Base-by-base conservation (phyloP, 1,140 invertebrate species). In the Physella acuta region DNA sequence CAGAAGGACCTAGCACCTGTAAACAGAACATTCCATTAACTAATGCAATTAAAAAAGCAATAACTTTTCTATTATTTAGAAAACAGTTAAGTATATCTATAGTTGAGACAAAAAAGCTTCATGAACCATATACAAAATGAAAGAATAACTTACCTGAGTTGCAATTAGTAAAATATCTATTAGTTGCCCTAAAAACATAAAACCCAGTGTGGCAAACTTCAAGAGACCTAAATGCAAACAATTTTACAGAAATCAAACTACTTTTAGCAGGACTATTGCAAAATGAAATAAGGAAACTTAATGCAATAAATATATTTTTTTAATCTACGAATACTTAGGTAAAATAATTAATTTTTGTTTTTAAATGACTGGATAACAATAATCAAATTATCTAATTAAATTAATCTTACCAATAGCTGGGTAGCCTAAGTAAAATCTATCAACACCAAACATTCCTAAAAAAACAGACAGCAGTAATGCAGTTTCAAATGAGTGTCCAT, bases 341-440 rank as follows among this genome's bases (percentile, higher is more conserved):
- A n/a, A n/a, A n/a, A n/a, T n/a, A n/a, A n/a, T n/a, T n/a, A n/a
- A n/a, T n/a, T n/a, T n/a, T n/a, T n/a, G n/a, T n/a, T n/a, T n/a
- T n/a, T n/a, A n/a, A n/a, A n/a, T n/a, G n/a, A n/a, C n/a, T n/a
- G n/a, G n/a, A n/a, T n/a, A n/a, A n/a, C n/a, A n/a, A n/a, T n/a
- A n/a, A n/a, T n/a, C n/a, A n/a, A n/a, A n/a, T n/a, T n/a, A n/a
- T n/a, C n/a, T n/a, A n/a, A n/a, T n/a, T n/a, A n/a, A n/a, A n/a
- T n/a, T n/a, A n/a, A 44, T 11, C 70, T 71, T 71, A 84, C 85
- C 86, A 71, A 98, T 90, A 28, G 94, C 96, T 59, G 94, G 93
- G 85, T 99, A 98, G 24, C 97, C 97, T 2, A 99, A 87, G 81
- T 98, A 99, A 85, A 99, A 98, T 72, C 97, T 87, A 84, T 99